A percentile compares a stretch with the other conserved stretches of the same genome.
Conservation (phyloP, 2,888 invertebrate genomes). For the Apocheima hispidaria region DNA sequence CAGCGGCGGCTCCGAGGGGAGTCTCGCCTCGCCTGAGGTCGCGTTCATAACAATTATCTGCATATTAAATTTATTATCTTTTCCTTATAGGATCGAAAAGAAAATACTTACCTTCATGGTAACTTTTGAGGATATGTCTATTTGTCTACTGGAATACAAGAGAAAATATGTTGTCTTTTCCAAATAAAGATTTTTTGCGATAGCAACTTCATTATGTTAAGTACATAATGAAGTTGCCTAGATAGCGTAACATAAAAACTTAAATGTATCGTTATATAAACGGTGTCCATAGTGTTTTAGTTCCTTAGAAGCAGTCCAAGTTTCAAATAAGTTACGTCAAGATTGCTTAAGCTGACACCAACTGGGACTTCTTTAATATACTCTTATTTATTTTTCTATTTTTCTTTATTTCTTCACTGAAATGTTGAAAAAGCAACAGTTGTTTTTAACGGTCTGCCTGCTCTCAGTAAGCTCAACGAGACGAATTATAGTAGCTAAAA, state of each 20-base stretch:
- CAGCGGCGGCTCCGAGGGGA: slow-evolving; percentile 15
- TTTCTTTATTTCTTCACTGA: too few species aligned
- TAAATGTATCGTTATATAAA: slow-evolving; percentile 2
- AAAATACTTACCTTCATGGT: neutral
- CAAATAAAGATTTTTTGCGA: neutral
- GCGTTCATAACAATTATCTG: slow-evolving; percentile 7
- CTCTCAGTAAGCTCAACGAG: slow-evolving; percentile 68
- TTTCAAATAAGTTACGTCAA: slow-evolving; percentile 33
- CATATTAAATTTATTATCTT: slow-evolving; percentile 5
- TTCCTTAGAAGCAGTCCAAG: slow-evolving; percentile 34
- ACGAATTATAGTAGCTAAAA: slow-evolving; percentile 76
- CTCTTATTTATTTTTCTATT: too few species aligned
- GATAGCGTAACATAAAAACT: neutral
- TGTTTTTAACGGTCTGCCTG: slow-evolving; percentile 59
- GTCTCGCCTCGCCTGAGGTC: slow-evolving; percentile 17
- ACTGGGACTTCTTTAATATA: slow-evolving; percentile 28
- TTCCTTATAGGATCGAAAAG: neutral
- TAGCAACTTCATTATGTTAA: too few species aligned
- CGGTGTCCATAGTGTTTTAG: slow-evolving; percentile 5
- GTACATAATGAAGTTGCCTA: neutral
- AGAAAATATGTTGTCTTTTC: too few species aligned
- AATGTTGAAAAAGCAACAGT: slow-evolving; percentile 50
- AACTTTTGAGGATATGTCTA: neutral
- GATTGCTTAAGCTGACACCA: slow-evolving; percentile 30
- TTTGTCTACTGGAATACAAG: neutral